These are phyloP conservation scores for Periphyllus acericola DNA, from an alignment of 2,888 invertebrate species.

Conservation along the genomic window DNA sequence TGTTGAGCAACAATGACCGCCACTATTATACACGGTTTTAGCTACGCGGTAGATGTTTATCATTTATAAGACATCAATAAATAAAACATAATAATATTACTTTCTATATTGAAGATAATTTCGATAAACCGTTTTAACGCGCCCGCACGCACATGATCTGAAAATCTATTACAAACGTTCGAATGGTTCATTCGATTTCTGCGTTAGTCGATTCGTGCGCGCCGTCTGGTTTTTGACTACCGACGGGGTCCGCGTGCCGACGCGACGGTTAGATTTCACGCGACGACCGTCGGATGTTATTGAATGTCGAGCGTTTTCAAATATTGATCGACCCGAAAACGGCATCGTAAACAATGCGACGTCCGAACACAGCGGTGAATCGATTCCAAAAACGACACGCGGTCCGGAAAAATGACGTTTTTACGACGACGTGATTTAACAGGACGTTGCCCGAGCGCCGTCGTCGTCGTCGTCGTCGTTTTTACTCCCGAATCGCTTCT, in stretches of 20 bases:
- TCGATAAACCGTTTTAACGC: conserved; percentile 11
- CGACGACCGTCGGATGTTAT: too few relatives aligned
- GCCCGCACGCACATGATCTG: neutral
- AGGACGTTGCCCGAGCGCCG: too few relatives aligned
- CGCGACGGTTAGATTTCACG: too few relatives aligned
- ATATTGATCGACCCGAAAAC: neutral
- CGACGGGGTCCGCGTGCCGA: neutral
- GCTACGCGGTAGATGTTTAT: conserved; percentile 33
- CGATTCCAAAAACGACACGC: too few relatives aligned
- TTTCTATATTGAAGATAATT: conserved; percentile 45
- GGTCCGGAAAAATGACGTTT: too few relatives aligned
- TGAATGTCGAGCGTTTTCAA: neutral
- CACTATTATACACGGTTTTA: neutral
- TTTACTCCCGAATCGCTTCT: too few relatives aligned
- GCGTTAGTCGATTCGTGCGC: neutral
- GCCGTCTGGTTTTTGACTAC: neutral
- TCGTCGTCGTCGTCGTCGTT: too few relatives aligned
- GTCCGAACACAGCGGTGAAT: too few relatives aligned
- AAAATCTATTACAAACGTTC: neutral
- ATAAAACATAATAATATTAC: conserved; percentile 36
- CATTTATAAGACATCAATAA: conserved; percentile 35
- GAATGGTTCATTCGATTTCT: neutral
- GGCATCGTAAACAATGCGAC: neutral
- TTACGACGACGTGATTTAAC: too few relatives aligned
- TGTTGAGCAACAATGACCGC: conserved; percentile 51